A percentile compares a stretch with the other conserved stretches of the same genome.
These are phyloP conservation scores for Scyliorhinus canicula DNA, from an alignment of 2,797 vertebrate genomes.

Conservation along the genomic window DNA sequence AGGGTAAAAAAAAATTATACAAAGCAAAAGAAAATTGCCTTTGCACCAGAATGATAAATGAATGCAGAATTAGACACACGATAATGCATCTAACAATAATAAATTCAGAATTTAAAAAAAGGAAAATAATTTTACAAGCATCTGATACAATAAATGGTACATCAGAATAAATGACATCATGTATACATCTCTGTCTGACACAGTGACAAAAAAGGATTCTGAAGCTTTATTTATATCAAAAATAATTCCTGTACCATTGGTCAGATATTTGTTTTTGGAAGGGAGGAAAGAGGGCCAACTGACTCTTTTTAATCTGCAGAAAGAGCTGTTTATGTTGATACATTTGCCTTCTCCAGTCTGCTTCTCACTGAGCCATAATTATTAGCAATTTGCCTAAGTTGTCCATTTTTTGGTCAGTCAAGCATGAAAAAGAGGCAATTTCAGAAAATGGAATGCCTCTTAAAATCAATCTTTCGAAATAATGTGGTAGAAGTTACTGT, in stretches of 20 bases:
- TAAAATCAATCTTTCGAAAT: slow-evolving; percentile 82
- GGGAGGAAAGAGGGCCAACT: slow-evolving; percentile 81
- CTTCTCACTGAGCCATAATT: slow-evolving; percentile 95
- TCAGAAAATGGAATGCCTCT: slow-evolving; percentile 96
- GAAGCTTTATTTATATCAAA: slow-evolving; percentile 57
- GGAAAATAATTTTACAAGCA: background rate
- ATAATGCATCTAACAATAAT: background rate
- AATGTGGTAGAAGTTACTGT: slow-evolving; percentile 80
- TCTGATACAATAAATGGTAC: background rate
- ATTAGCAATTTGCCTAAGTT: slow-evolving; percentile 99
- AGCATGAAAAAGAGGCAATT: slow-evolving; percentile 99
- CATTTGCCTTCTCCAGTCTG: slow-evolving; percentile 77
- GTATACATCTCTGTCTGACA: background rate
- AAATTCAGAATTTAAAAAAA: background rate
- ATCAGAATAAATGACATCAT: background rate
- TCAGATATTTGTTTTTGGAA: slow-evolving; percentile 71
- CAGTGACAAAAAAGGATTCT: background rate
- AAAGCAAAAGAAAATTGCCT: background rate
- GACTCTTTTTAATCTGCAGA: slow-evolving; percentile 43
- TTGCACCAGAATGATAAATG: background rate
- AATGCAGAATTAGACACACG: background rate
- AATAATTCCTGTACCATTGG: slow-evolving; percentile 70
- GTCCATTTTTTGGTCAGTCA: slow-evolving; percentile 99
- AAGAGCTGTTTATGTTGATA: slow-evolving; percentile 89
- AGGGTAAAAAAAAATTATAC: background rate